Percentiles rank a stretch among this genome's conserved stretches.
phyloP scores from a whole-genome alignment of 2,888 invertebrate species.

The Andricus curvator region DNA sequence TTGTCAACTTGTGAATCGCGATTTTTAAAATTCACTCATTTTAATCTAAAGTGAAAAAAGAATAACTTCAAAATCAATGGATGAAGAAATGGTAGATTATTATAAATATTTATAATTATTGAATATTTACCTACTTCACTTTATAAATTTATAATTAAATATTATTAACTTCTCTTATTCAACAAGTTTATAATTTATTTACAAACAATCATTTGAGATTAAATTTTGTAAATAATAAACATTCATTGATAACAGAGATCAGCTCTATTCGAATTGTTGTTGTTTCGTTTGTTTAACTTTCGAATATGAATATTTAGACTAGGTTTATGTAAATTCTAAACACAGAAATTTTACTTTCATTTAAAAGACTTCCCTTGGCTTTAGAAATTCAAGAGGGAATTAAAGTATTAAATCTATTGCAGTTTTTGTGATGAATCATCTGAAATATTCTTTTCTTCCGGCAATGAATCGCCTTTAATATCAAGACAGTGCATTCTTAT shows the following conservation, averaged over 20 bases:
- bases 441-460: slow-evolving; percentile 31
- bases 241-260: neutral
- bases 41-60: too few species aligned
- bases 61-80: too few species aligned
- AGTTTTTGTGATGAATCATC: slow-evolving; percentile 16
- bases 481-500: slow-evolving; percentile 36
- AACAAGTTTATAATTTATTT: too few species aligned
- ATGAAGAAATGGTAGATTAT: too few species aligned
- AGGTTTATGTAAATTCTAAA: neutral
- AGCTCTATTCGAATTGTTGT: neutral
- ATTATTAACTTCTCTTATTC: too few species aligned
- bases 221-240: neutral
- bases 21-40: too few species aligned
- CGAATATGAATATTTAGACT: neutral
- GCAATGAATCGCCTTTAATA: slow-evolving; percentile 16
- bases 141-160: too few species aligned
- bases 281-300: neutral
- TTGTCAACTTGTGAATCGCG: too few species aligned
- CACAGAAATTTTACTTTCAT: neutral
- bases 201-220: neutral
- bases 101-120: too few species aligned
- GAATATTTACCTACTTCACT: too few species aligned
- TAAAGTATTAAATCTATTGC: slow-evolving; percentile 3
- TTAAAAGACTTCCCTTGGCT: neutral
- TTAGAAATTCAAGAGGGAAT: neutral